Evolutionary conservation across 2,797 vertebrate genomes (phyloP).

Genomic region (Sorex maritimensis): DNA sequence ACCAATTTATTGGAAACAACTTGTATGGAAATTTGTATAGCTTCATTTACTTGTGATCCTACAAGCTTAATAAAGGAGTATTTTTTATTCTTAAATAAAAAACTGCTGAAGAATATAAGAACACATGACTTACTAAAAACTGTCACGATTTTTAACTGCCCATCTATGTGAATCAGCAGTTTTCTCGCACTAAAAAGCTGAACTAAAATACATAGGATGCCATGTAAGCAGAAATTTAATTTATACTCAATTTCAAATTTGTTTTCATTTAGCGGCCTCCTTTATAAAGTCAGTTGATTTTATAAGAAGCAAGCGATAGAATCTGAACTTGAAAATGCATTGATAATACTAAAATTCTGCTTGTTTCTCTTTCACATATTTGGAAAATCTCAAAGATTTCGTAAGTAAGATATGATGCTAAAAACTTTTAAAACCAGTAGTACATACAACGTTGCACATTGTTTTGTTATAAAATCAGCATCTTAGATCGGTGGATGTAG

Average conservation of each 20-base stretch:
- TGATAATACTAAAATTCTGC: not conserved
- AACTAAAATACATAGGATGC: not conserved
- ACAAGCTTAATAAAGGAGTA: conserved; percentile 15
- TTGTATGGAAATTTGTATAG: conserved; percentile 27
- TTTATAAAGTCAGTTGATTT: conserved; percentile 43
- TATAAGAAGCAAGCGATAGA: not conserved
- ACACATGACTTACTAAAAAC: conserved; percentile 32
- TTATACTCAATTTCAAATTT: conserved; percentile 55
- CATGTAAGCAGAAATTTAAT: not conserved
- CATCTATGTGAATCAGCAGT: conserved; percentile 2
- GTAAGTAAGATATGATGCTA: not conserved
- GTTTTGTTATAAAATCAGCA: not conserved
- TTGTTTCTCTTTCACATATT: conserved; percentile 28
- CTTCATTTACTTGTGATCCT: not conserved
- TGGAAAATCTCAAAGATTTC: not conserved
- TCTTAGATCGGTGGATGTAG: too few relatives aligned
- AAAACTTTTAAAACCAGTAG: conserved; percentile 19
- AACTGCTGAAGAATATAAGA: conserved; percentile 37
- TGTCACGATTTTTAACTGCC: not conserved
- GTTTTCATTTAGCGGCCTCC: conserved; percentile 42
- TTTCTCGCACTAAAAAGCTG: conserved; percentile 20
- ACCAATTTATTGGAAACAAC: not conserved
- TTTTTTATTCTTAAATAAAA: not conserved
- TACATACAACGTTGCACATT: conserved; percentile 8
- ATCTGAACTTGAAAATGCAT: not conserved